Base-by-base conservation (phyloP, 2,113 vertebrate species). In the Gila orcuttii region DNA sequence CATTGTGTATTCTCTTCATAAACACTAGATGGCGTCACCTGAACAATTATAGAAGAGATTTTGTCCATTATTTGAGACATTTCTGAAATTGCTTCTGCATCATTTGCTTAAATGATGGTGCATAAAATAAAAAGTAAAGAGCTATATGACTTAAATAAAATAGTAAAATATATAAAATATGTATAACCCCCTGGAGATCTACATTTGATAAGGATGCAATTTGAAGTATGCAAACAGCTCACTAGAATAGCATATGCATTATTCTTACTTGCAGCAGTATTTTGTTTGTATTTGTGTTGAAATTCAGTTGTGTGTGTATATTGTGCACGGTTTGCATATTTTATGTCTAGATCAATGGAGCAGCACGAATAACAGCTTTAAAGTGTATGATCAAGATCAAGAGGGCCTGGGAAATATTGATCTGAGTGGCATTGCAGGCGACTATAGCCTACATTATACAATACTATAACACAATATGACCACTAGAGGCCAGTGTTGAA, bases 401-500 rank as follows among this genome's bases (percentile, higher is more conserved):
- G 12, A n/a, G 52, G 52, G 66, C 47, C 68, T 83, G 82, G 50
- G 68, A 83, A 73, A 42, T 57, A 83, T 83, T 73, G 82, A 83
- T 83, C 68, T 73, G 13, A 59, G 13, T 15, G 9, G 50, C 47
- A 42, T 15, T 83, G 31, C 12, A 25, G 52, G 52, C 47, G 59
- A 19, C 19, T 23, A 39, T 19, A 42, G 42, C 42, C 42, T 23
- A 42, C 69, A n/a, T 71, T 73, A 39, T 3, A 8, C 15, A 25
- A 55, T 12, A 45, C 13, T 28, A 68, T 81, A 69, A 47, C 79
- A 59, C 33, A 80, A 57, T 81, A 31, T 60, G 68, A 77, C 86
- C 87, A 69, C 36, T 82, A 87, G 88, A 86, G 79, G 76, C 25
- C 66, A 47, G 55, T 79, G 80, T 33, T 23, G 66, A 36, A 79